Base-by-base conservation (phyloP, 2,888 invertebrate species). In the Athetis lepigone region DNA sequence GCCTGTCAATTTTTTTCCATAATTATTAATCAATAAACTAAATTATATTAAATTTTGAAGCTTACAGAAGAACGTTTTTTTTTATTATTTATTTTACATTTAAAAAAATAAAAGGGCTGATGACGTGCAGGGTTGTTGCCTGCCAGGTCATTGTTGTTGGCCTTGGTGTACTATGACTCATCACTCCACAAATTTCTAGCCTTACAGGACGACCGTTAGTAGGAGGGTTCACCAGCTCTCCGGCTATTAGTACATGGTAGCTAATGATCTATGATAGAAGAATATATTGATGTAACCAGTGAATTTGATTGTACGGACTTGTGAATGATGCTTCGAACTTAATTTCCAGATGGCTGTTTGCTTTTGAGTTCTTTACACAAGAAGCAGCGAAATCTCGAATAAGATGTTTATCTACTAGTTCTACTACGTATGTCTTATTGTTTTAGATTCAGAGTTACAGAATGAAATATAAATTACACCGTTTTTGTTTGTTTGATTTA, bases 401-500 rank as follows among this genome's bases (percentile, higher is more conserved):
- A 67, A 51, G 55, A 50, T 66, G 60, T 60, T 70, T 39, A 70
- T 64, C 40, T 50, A 52, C 33, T 50, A 43, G 27, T 59, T 64
- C 40, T 50, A 52, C 33, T 50, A 37, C 36, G 50, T 66, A 55
- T 33, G 29, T 64, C 54, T 45, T 55, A 71, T 59, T 70, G 50
- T 70, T 66, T 70, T 70, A 72, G 60, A 25, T 60, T 72, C 70
- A 60, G 54, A 66, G 50, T 60, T 60, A 55, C 64, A 68, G 46
- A 70, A 56, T 46, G 70, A 70, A 70, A 66, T 70, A 70, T 72
- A 70, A 67, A 72, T 60, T 72, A 66, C 54, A 55, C 67, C 29
- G 67, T 72, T 72, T n/a, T 42, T 33, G 50, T 66, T 70, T 60
- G 69, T 73, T 71, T 71, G 25, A 57, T 43, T 73, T 73, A 2